Conservation (phyloP, 2,797 vertebrate genomes). For the Trematomus bernacchii region DNA sequence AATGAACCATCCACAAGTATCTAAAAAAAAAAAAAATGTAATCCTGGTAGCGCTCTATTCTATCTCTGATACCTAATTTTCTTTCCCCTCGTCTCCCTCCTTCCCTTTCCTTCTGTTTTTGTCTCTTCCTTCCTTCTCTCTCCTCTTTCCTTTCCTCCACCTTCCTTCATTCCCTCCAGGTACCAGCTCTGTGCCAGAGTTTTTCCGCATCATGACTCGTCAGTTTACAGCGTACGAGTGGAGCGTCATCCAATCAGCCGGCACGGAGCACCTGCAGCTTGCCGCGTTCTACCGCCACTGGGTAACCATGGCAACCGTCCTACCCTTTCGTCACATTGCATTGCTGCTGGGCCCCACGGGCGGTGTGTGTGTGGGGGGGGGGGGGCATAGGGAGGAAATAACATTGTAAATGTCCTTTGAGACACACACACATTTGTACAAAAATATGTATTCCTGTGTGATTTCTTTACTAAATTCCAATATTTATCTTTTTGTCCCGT, state of each 20-base stretch:
- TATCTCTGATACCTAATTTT: background rate
- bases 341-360: slow-evolving; percentile 20
- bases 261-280: slow-evolving; percentile 90
- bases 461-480: slow-evolving; percentile 17
- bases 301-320: slow-evolving; percentile 85
- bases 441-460: background rate
- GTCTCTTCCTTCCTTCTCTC: background rate
- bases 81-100: background rate
- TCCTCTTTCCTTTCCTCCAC: background rate
- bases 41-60: background rate
- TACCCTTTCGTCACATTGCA: slow-evolving; percentile 59
- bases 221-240: slow-evolving; percentile 96
- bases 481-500: slow-evolving; percentile 8
- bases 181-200: slow-evolving; percentile 91
- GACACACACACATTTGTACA: slow-evolving; percentile 11
- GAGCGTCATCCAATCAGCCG: slow-evolving; percentile 87
- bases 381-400: slow-evolving; percentile 21
- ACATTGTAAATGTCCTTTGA: slow-evolving; percentile 8
- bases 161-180: slow-evolving; percentile 76
- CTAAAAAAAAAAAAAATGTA: background rate
- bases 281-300: slow-evolving; percentile 95
- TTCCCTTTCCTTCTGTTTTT: background rate
- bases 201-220: slow-evolving; percentile 96
- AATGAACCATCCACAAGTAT: background rate
- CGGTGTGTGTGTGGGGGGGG: background rate